Percentiles rank a stretch among this genome's conserved stretches.
Conservation (phyloP, 2,113 vertebrate genomes). For the Regulus satrapa region DNA sequence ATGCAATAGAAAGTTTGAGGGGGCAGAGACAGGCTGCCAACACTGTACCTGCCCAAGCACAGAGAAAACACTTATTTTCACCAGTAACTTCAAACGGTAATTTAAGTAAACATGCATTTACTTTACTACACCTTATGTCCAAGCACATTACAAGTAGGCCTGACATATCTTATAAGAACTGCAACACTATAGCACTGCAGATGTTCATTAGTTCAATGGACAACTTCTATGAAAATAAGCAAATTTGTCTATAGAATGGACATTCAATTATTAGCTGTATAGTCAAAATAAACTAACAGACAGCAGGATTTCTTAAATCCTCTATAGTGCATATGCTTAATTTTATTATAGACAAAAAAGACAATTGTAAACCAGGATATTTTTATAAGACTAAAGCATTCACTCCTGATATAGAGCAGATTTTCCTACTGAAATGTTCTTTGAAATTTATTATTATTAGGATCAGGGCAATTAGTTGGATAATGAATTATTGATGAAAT, state of each 20-base stretch:
- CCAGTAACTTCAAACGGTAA: not conserved
- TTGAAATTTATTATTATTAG: not conserved
- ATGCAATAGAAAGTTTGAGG: not conserved
- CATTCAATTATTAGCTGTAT: not conserved
- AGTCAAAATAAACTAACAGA: not conserved
- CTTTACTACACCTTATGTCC: not conserved
- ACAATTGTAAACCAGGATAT: not conserved
- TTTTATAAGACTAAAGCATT: not conserved
- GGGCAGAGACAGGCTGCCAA: not conserved
- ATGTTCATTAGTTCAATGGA: not conserved
- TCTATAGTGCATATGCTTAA: not conserved
- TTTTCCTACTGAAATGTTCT: not conserved
- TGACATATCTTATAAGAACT: not conserved
- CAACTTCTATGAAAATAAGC: not conserved
- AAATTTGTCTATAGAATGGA: not conserved
- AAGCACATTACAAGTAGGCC: not conserved
- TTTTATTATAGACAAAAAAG: not conserved
- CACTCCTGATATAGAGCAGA: not conserved
- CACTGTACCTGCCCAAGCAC: not conserved
- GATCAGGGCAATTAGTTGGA: not conserved
- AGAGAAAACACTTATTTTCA: not conserved
- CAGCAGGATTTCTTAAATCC: not conserved
- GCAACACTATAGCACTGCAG: not conserved
- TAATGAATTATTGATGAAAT: not conserved
- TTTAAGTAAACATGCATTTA: not conserved